Conservation (phyloP, 1,140 invertebrate genomes). For the Reticulitermes speratus region DNA sequence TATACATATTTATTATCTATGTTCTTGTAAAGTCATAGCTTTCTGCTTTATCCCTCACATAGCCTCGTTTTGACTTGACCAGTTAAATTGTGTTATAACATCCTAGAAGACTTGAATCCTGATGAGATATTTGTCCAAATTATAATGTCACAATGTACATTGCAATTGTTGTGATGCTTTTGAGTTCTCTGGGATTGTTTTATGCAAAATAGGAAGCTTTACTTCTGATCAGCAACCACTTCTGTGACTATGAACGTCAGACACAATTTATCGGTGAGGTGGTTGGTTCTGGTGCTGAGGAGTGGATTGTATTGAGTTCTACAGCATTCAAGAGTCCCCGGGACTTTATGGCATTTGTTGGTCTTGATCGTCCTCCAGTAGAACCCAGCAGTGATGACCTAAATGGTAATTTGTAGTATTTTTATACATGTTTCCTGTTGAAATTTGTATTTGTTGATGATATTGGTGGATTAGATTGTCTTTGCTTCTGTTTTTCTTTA, state of each 20-base stretch:
- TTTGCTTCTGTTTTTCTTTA: no score
- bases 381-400: constrained; percentile 61
- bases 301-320: constrained; percentile 59
- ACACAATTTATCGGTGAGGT: constrained; percentile 79
- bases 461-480: no score
- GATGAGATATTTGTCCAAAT: no score
- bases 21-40: no score
- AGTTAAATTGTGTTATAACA: no score
- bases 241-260: constrained; percentile 84
- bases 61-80: no score
- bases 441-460: no score
- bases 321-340: constrained; percentile 60
- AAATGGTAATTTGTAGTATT: constrained; percentile 45
- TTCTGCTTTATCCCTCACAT: no score
- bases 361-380: constrained; percentile 68
- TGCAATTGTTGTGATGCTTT: no score
- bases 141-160: no score
- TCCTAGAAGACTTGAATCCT: no score
- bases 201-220: constrained; percentile 62
- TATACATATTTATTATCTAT: no score
- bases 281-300: constrained; percentile 58
- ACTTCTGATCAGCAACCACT: constrained; percentile 82
- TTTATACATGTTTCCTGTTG: not conserved
- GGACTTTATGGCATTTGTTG: constrained; percentile 75
- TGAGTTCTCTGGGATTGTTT: not conserved